Conservation (phyloP, 2,113 vertebrate species). For the Etheostoma cragini region DNA sequence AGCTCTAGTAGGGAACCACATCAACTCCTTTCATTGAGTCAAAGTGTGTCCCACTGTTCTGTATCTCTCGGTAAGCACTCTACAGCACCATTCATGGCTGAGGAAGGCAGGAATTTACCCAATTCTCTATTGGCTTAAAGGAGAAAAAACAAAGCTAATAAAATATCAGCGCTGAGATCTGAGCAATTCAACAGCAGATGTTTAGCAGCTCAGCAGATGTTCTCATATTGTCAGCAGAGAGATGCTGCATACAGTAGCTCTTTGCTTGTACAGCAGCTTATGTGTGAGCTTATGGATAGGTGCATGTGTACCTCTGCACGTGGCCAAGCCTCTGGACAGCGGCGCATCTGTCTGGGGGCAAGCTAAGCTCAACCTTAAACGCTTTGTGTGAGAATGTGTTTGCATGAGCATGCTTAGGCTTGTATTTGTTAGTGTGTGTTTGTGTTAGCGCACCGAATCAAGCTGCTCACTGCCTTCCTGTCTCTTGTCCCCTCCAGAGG, state of each 20-base stretch:
- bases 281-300: slow-evolving; percentile 35
- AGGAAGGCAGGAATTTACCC: background rate
- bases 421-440: slow-evolving; percentile 51
- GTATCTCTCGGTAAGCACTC: background rate
- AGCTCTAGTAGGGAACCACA: slow-evolving; percentile 5
- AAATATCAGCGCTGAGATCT: slow-evolving; percentile 27
- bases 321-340: slow-evolving; percentile 37
- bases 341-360: slow-evolving; percentile 40
- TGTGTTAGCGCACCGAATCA: slow-evolving; percentile 57
- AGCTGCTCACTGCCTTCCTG: slow-evolving; percentile 61
- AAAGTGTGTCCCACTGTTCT: background rate
- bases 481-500: slow-evolving; percentile 63
- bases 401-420: slow-evolving; percentile 22
- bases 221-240: slow-evolving; percentile 26
- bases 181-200: slow-evolving; percentile 55
- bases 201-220: slow-evolving; percentile 49
- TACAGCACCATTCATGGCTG: background rate
- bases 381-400: slow-evolving; percentile 27
- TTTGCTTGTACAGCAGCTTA: slow-evolving; percentile 27
- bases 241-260: slow-evolving; percentile 9
- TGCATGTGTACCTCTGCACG: slow-evolving; percentile 30
- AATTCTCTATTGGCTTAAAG: slow-evolving; percentile 8
- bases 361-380: slow-evolving; percentile 47
- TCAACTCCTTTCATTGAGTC: slow-evolving; percentile 15
- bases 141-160: slow-evolving; percentile 9